Conservation (phyloP, 2,797 vertebrate species). For the Cichlasoma orientale region DNA sequence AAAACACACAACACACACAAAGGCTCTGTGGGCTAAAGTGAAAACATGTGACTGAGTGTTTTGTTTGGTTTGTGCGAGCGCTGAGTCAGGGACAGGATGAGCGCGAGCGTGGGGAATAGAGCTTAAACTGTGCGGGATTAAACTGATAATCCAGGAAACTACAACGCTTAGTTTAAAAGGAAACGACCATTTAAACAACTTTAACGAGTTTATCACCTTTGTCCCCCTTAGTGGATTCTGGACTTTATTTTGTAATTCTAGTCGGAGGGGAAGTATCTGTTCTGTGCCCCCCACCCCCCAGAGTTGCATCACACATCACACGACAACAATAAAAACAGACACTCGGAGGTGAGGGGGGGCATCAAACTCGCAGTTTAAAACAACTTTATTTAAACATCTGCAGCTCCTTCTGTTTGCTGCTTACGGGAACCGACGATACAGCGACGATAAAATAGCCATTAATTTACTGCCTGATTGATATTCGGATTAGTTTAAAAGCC, state of each 20-base stretch:
- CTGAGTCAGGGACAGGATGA: background rate
- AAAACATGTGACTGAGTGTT: conserved; percentile 8
- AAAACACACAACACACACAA: background rate
- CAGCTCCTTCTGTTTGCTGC: background rate
- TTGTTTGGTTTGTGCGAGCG: background rate
- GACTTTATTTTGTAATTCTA: too few species aligned
- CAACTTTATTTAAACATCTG: background rate
- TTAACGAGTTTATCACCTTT: background rate
- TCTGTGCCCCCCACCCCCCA: too few species aligned
- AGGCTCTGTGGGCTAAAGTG: conserved; percentile 3
- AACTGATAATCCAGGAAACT: background rate
- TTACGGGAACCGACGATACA: background rate
- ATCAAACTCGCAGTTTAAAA: background rate
- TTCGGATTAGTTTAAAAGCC: background rate
- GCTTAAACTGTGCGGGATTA: background rate
- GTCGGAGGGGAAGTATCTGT: background rate
- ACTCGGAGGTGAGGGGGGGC: background rate
- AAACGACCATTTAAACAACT: background rate
- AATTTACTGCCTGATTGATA: background rate
- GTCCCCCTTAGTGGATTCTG: background rate
- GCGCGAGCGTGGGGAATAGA: background rate
- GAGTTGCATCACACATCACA: background rate
- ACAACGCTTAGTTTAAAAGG: background rate
- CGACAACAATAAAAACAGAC: background rate
- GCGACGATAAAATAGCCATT: background rate